phyloP scores from a whole-genome alignment of 2,888 invertebrate genomes.

The Macrostomum cliftonense region DNA sequence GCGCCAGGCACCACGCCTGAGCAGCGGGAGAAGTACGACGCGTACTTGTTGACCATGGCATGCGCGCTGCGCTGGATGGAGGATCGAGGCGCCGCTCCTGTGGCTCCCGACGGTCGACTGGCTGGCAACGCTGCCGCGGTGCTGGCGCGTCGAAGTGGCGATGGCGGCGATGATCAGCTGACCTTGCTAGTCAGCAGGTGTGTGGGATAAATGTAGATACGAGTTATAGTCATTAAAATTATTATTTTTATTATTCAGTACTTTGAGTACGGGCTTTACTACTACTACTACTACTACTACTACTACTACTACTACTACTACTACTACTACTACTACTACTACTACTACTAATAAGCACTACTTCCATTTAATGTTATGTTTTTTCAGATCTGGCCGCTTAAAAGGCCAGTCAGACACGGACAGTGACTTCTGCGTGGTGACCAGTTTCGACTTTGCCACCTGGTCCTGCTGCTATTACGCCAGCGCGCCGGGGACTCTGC shows the following conservation, averaged over 20 bases:
- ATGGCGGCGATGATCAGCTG: conserved; percentile 12
- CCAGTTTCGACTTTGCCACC: conserved; percentile 5
- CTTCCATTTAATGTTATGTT: too few species aligned
- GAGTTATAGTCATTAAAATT: too few species aligned
- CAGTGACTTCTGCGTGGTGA: conserved; percentile 12
- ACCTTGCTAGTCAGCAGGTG: conserved; percentile 11
- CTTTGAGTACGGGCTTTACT: too few species aligned
- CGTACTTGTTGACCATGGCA: conserved; percentile 1
- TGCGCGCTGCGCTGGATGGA: conserved; percentile 11
- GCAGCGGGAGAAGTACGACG: too few species aligned
- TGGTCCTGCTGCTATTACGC: conserved; percentile 12
- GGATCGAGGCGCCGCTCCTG: conserved; percentile 12
- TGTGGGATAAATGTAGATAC: too few species aligned
- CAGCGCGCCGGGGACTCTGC: conserved; percentile 1
- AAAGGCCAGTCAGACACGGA: conserved; percentile 3
- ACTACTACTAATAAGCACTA: too few species aligned
- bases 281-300: too few species aligned
- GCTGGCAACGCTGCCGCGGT: conserved; percentile 12
- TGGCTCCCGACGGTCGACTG: conserved; percentile 14
- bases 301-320: too few species aligned
- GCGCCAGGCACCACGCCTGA: too few species aligned
- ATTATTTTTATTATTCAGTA: too few species aligned
- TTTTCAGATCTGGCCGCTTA: too few species aligned
- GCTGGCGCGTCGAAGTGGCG: background rate
- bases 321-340: too few species aligned